These are phyloP conservation scores for Platycheirus rosarum DNA, from an alignment of 2,888 invertebrate species.

Conservation along the genomic window DNA sequence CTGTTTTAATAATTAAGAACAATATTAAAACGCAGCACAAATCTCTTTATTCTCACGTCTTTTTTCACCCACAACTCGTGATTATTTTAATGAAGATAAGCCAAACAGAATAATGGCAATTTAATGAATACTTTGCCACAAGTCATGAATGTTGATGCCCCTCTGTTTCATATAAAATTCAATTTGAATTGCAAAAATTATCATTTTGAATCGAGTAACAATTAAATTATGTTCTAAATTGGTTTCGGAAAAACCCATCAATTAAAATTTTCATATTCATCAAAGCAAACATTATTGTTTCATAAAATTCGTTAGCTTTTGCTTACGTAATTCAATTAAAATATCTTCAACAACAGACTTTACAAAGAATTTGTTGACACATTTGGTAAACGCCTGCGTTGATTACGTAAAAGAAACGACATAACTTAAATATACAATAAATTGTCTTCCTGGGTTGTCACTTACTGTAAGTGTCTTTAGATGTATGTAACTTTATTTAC, in stretches of 20 bases:
- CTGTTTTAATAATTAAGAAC: too few relatives aligned
- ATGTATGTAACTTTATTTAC: slow-evolving; percentile 20
- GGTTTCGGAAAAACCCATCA: slow-evolving; percentile 29
- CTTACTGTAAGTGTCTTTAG: slow-evolving; percentile 15
- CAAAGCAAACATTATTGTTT: not conserved
- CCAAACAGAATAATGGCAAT: slow-evolving; percentile 18
- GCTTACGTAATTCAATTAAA: slow-evolving; percentile 41
- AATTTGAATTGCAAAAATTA: not conserved
- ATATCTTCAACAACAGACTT: not conserved
- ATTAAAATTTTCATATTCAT: slow-evolving; percentile 13
- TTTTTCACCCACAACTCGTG: not conserved
- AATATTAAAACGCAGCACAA: not conserved
- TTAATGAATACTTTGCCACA: slow-evolving; percentile 28
- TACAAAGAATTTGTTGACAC: slow-evolving; percentile 34
- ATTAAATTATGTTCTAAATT: slow-evolving; percentile 32
- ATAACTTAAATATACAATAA: not conserved
- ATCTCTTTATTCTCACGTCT: not conserved
- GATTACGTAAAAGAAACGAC: slow-evolving; percentile 24
- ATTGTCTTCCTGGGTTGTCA: slow-evolving; percentile 37
- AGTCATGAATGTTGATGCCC: slow-evolving; percentile 7
- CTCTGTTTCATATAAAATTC: not conserved
- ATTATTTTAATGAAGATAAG: slow-evolving; percentile 21
- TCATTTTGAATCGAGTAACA: not conserved
- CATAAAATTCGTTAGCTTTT: slow-evolving; percentile 1
- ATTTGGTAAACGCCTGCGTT: slow-evolving; percentile 38